A percentile compares a stretch with the other conserved stretches of the same genome.
Evolutionary conservation across 1,140 invertebrate species (phyloP).

Genomic region (Drosophila sucinea): DNA sequence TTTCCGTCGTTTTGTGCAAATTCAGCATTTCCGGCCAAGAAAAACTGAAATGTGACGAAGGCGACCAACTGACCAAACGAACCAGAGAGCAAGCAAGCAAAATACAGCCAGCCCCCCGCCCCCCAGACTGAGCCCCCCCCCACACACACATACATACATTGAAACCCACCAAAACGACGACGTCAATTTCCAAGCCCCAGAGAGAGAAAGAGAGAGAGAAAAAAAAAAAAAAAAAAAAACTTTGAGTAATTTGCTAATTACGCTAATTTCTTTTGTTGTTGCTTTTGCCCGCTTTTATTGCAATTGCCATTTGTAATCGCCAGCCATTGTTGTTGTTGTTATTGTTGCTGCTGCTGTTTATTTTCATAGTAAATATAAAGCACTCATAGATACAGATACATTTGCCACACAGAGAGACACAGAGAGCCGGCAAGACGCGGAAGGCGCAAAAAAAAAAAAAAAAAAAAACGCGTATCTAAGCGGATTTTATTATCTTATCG

Average conservation of each 20-base stretch:
- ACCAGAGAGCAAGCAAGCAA: slow-evolving; percentile 7
- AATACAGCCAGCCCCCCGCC: neutral
- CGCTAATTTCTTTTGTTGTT: slow-evolving; percentile 79
- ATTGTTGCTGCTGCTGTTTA: slow-evolving; percentile 44
- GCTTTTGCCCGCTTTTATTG: slow-evolving; percentile 59
- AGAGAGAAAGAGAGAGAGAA: slow-evolving; percentile 24
- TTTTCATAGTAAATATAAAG: slow-evolving; percentile 70
- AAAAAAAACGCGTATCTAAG: slow-evolving; percentile 74
- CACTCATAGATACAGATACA: slow-evolving; percentile 27
- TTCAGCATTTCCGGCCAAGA: slow-evolving; percentile 79
- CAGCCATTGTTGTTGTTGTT: slow-evolving; percentile 37
- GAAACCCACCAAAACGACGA: slow-evolving; percentile 28
- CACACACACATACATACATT: slow-evolving; percentile 23
- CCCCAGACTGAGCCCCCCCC: neutral
- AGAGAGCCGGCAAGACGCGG: slow-evolving; percentile 29
- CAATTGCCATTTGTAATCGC: slow-evolving; percentile 63
- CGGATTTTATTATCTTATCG: slow-evolving; percentile 81
- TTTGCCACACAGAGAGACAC: slow-evolving; percentile 2
- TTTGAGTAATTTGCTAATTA: slow-evolving; percentile 78
- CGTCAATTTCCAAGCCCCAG: slow-evolving; percentile 68
- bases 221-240: slow-evolving; percentile 21
- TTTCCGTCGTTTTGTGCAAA: slow-evolving; percentile 72
- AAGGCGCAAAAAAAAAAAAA: slow-evolving; percentile 37
- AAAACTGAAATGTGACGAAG: slow-evolving; percentile 76
- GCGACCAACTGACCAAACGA: slow-evolving; percentile 66